A percentile compares a stretch with the other conserved stretches of the same genome.
These are phyloP conservation scores for Drosophila birchii DNA, from an alignment of 2,888 invertebrate species.

Conservation along the genomic window DNA sequence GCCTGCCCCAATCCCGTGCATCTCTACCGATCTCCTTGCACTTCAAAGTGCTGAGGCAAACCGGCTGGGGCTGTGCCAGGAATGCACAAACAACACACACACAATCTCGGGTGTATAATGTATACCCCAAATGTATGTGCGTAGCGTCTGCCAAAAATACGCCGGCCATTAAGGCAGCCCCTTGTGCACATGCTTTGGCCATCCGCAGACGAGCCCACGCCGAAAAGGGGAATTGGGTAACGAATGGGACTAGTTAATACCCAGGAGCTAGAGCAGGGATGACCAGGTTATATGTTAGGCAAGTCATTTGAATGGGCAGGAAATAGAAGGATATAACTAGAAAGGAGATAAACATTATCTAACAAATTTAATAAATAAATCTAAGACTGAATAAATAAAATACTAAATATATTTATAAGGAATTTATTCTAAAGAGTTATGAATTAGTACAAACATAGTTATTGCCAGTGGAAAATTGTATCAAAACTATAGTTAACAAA, in stretches of 20 bases:
- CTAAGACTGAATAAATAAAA: not conserved
- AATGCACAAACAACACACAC: slow-evolving; percentile 32
- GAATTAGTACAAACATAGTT: not conserved
- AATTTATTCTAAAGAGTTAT: too few relatives aligned
- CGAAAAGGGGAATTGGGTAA: slow-evolving; percentile 4
- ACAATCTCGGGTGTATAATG: slow-evolving; percentile 29
- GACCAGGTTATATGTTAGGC: not conserved
- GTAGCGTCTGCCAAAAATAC: slow-evolving; percentile 80
- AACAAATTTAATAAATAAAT: not conserved
- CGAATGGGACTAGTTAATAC: slow-evolving; percentile 3
- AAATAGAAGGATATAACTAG: not conserved
- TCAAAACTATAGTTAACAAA: too few relatives aligned
- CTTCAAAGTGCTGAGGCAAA: slow-evolving; percentile 59
- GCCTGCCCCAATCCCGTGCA: slow-evolving; percentile 2
- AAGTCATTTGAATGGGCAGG: rapidly evolving
- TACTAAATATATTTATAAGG: too few relatives aligned
- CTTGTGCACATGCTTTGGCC: slow-evolving; percentile 27
- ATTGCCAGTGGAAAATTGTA: not conserved
- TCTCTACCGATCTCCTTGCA: slow-evolving; percentile 15
- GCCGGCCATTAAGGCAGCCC: slow-evolving; percentile 70
- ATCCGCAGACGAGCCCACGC: slow-evolving; percentile 47
- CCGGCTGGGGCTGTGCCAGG: slow-evolving; percentile 55
- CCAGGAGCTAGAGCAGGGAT: not conserved
- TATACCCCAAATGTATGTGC: slow-evolving; percentile 74
- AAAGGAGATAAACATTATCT: not conserved